A percentile compares a stretch with the other conserved stretches of the same genome.
phyloP scores from a whole-genome alignment of 1,140 invertebrate genomes.

The Rhopalosiphum padi region DNA sequence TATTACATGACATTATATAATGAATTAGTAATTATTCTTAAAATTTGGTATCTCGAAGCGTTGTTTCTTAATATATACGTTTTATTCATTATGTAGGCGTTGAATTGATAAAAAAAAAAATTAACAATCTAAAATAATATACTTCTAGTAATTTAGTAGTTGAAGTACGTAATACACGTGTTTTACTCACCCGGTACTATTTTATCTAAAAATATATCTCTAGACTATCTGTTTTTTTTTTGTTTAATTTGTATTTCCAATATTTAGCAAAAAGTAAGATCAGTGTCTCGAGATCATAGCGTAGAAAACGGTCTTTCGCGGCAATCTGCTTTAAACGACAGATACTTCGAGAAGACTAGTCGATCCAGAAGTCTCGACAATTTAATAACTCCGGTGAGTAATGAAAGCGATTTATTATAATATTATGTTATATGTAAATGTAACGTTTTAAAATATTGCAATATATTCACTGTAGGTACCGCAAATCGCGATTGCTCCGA shows the following conservation, averaged over 20 bases:
- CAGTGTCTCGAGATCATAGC: slow-evolving; percentile 63
- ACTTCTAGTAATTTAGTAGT: background rate
- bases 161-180: background rate
- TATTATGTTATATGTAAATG: background rate
- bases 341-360: slow-evolving; percentile 86
- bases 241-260: background rate
- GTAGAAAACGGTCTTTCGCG: slow-evolving; percentile 72
- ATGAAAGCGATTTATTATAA: background rate
- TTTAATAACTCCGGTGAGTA: slow-evolving; percentile 69
- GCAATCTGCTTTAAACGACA: slow-evolving; percentile 84
- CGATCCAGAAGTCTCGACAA: slow-evolving; percentile 85
- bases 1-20: background rate
- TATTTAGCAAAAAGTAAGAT: slow-evolving; percentile 61
- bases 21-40: background rate
- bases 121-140: background rate
- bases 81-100: background rate
- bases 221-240: background rate
- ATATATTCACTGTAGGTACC: background rate
- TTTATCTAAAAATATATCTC: background rate
- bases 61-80: background rate
- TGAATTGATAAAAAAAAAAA: background rate
- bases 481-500: slow-evolving; percentile 59
- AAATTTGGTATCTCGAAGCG: background rate
- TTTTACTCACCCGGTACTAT: background rate
- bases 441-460: background rate